Base-by-base conservation (phyloP, 2,113 vertebrate species). In the Pagrus major region DNA sequence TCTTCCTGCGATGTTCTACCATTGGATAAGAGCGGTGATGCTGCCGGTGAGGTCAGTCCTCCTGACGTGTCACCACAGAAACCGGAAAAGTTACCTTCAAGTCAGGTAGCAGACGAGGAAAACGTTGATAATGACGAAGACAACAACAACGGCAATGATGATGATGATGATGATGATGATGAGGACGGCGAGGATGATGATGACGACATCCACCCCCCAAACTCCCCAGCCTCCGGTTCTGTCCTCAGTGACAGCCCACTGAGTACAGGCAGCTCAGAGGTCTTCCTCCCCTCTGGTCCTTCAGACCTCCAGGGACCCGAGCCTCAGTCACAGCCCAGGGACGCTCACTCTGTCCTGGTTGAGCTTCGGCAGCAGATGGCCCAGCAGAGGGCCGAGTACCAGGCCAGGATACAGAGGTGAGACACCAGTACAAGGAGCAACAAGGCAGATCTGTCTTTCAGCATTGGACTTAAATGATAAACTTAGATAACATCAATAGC, bases 181-280 rank as follows among this genome's bases (percentile, higher is more conserved):
- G 72, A 86, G 0, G 44, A 71, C 1, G 56, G 56, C 0, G 44
- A 61, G 9, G 71, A 70, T 1, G 73, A 86, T 0, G 49, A 71
- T 2, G 65, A 58, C 0, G 41, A 61, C 1, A 9, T 46, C 35
- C 74, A 75, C 31, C 89, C 90, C 33, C 83, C 63, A 2, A 92
- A 89, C 78, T 94, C 94, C 9, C 92, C 83, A 4, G 90, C 91
- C 18, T 95, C 94, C 0, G 74, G 90, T 16, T 94, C 92, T 0
- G 82, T 64, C 8, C 84, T 84, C 35, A 94, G 90, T 3, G 74
- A 81, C 68, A 88, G 89, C 2, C 86, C 80, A 51, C 76, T 94
- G 29, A 93, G 93, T 46, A 95, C 93, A 0, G 95, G 95, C 14
- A 95, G 95, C 79, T 95, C 94, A 1, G 95, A 95, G 42, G 95